Evolutionary conservation across 2,888 invertebrate species (phyloP), one percentile per base, ranked within the genome.

Genomic region (Athalia cordata): DNA sequence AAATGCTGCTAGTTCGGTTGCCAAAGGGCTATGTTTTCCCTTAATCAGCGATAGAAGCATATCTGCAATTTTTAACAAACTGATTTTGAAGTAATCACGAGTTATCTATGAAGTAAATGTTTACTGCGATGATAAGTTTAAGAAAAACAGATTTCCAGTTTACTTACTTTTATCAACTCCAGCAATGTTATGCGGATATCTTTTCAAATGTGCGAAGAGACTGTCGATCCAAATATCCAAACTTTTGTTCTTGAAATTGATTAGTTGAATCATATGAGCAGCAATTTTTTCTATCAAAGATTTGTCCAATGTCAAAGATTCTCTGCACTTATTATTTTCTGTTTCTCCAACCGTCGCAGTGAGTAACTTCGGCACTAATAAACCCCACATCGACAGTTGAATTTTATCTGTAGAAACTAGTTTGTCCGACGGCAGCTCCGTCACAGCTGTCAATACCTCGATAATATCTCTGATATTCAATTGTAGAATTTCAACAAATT

Each of bases 121-220:
- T 50, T 61, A 79, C 11, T 43, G 15, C 29, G 29, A 9, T 57
- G 29, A 29, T 29, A 29, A 29, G 72, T 62, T 8, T 47, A 43
- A 72, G 62, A 29, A 65, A 72, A 47, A 8, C 13, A 9, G 15
- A 59, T 66, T 80, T 13, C 49, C 15, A 55, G 50, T 75, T 61
- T 76, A 94, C 78, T 93, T 89, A 78, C 93, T 91, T n/a, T 88
- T 88, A 13, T 91, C 88, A 9, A 95, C 86, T 13, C 88, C 86
- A 11, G 88, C 85, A 4, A 94, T 91, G 83, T 91, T 92, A 84
- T 94, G 93, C 59, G 95, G 94, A 89, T 93, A 95, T 74, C 90
- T 91, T 79, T 91, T 87, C 15, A 95, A 91, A 86, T 94, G 95
- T 79, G 90, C 87, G 9, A 91, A 86, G 8, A 95, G 86, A 3